Base-by-base conservation (phyloP, 1,140 invertebrate species). In the Chymomyza costata region DNA sequence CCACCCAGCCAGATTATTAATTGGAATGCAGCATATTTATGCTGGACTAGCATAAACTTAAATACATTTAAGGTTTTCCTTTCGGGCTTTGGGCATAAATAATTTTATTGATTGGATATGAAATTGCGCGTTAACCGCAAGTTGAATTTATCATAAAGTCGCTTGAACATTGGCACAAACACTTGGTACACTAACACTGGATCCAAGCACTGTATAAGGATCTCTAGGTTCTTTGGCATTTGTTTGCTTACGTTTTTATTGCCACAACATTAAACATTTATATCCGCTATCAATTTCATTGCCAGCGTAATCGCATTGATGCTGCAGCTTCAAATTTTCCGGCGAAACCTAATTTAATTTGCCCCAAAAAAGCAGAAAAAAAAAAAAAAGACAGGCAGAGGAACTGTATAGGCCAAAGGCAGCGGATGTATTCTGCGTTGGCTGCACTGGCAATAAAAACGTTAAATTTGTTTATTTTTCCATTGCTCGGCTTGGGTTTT, bases 211-310 rank as follows among this genome's bases (percentile, higher is more conserved):
- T 34, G 31, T 44, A n/a, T n/a, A n/a, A n/a, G n/a, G n/a, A n/a
- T 48, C 40, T 18, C 21, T 32, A 45, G 41, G 35, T 55, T 34
- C 40, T 31, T 35, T 60, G 46, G 62, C 66, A 50, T 76, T 61
- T 39, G 65, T 53, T 25, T 17, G 35, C 16, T 38, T 54, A 50
- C 50, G 56, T 65, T 80, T 80, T 80, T 80, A 80, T 80, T 80
- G 74, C 73, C 73, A 65, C 81, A 73, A 80, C 73, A 80, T 80
- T 80, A 80, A 80, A 80, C 74, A 80, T 80, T 80, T 80, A 80
- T 80, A 81, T 80, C 74, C 74, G 73, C 73, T 80, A 80, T 80
- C 73, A 80, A 80, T 80, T 80, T 65, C 60, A 74, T 68, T 53
- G 60, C 50, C 50, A 68, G 39, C 56, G 68, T 80, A 80, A 80